Conservation (phyloP, 1,140 invertebrate genomes). For the Drosophila malerkotliana region DNA sequence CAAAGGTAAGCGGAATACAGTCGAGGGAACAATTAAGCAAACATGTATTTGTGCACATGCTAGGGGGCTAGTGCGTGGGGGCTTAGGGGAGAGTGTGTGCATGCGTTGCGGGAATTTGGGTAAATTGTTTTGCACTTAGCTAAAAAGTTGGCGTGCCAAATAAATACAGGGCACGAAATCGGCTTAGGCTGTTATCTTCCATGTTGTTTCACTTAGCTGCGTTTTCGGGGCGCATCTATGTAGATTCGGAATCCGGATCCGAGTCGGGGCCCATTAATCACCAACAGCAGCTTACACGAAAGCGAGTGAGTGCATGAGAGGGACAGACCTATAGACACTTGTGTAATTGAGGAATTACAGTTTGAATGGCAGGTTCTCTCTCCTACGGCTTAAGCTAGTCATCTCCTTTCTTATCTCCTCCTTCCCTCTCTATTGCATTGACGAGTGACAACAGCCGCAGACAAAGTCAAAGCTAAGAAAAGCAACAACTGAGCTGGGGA, state of each 20-base stretch:
- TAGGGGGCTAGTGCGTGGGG: slow-evolving; percentile 11
- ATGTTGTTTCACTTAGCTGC: slow-evolving; percentile 65
- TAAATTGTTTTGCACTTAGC: slow-evolving; percentile 82
- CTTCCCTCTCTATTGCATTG: slow-evolving; percentile 21
- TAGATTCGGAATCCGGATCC: slow-evolving; percentile 22
- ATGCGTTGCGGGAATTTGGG: slow-evolving; percentile 61
- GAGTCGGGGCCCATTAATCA: slow-evolving; percentile 64
- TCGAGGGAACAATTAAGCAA: slow-evolving; percentile 67
- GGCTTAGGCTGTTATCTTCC: slow-evolving; percentile 66
- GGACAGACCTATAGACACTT: slow-evolving; percentile 42
- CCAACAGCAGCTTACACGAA: slow-evolving; percentile 26
- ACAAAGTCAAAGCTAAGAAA: slow-evolving; percentile 57
- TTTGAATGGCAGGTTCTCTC: slow-evolving; percentile 62
- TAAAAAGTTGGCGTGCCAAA: slow-evolving; percentile 73
- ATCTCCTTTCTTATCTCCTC: slow-evolving; percentile 1
- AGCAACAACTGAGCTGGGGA: slow-evolving; percentile 25
- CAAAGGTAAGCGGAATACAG: slow-evolving; percentile 29
- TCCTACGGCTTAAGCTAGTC: slow-evolving; percentile 23
- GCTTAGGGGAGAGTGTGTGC: slow-evolving; percentile 8
- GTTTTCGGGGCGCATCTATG: slow-evolving; percentile 29
- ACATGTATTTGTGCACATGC: slow-evolving; percentile 14
- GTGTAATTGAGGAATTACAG: slow-evolving; percentile 82
- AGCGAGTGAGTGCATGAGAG: background rate
- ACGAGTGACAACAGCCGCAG: slow-evolving; percentile 68
- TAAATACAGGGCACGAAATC: slow-evolving; percentile 69